Evolutionary conservation across 2,797 vertebrate species (phyloP).

Genomic region (Hephaestus fuliginosus): DNA sequence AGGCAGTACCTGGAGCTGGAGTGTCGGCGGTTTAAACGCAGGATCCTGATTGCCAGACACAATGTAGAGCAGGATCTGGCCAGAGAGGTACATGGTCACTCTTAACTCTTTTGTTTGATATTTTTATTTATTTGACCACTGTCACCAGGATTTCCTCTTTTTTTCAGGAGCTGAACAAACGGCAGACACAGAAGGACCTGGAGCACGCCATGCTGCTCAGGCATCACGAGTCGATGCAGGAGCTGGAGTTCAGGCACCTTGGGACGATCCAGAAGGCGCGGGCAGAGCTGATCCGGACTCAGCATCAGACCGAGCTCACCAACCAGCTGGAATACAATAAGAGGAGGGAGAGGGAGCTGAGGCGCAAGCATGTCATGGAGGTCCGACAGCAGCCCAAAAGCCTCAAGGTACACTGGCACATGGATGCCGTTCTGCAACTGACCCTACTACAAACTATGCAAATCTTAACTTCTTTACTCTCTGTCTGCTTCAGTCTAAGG

Average conservation of each 20-base stretch:
- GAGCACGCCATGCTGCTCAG: slow-evolving; percentile 98
- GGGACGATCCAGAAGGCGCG: slow-evolving; percentile 95
- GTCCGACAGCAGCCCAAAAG: slow-evolving; percentile 97
- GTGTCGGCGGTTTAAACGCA: slow-evolving; percentile 95
- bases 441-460: not conserved
- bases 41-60: slow-evolving; percentile 96
- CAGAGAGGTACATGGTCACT: slow-evolving; percentile 90
- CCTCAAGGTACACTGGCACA: slow-evolving; percentile 88
- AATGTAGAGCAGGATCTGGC: slow-evolving; percentile 97
- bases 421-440: not conserved
- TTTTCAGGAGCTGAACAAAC: slow-evolving; percentile 94
- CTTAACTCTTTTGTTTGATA: not conserved
- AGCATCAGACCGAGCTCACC: slow-evolving; percentile 98
- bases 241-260: slow-evolving; percentile 97
- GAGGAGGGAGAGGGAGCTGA: slow-evolving; percentile 95
- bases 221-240: slow-evolving; percentile 99
- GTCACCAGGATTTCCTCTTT: not conserved
- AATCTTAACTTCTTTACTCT: not conserved
- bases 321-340: slow-evolving; percentile 99
- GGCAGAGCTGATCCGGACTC: slow-evolving; percentile 96
- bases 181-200: slow-evolving; percentile 98
- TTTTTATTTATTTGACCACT: slow-evolving; percentile 18
- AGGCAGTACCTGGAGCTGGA: slow-evolving; percentile 97
- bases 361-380: slow-evolving; percentile 98
- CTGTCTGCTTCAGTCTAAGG: slow-evolving; percentile 89